Evolutionary conservation across 1,140 invertebrate species (phyloP), one percentile per base, ranked within the genome.

Genomic region (Bombus pascuorum): DNA sequence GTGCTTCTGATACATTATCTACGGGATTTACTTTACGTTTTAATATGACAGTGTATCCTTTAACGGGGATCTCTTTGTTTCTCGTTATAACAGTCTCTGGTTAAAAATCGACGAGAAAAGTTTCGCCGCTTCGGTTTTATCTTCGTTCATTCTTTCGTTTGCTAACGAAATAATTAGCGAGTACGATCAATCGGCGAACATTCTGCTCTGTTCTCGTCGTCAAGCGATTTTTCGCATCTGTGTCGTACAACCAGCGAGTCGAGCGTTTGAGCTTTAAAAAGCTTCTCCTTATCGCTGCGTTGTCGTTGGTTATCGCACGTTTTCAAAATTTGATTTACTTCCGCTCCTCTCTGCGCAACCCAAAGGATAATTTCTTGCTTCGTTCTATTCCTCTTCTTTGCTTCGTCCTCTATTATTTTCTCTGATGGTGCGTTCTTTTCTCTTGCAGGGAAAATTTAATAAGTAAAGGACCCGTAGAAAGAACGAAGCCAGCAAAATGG

Each of bases 1-100:
- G 73, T 39, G n/a, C 32, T 53, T 75, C 75, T 77, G 28, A 59
- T 9, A 42, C 65, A 13, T 78, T 66, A 78, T 42, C 57, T 65
- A 78, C 6, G 44, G 28, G 9, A 78, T 65, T 66, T 77, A 37
- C 57, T 28, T 77, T 22, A 34, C 75, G 25, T 37, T 65, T 76
- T 37, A 42, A 42, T 65, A 32, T 32, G 8, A 22, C 42, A 18
- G 8, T n/a, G 15, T 8, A 10, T 39, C 9, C 39, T 78, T 65
- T 78, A 59, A 42, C 59, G 12, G 59, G 3, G 13, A 78, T 65
- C 75, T 44, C 75, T 62, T 42, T 78, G 75, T 77, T 32, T 4
- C 57, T 65, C 57, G 75, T 65, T 42, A 42, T 32, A 77, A n/a
- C 37, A 37, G 5, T 1, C 37, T 6, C 15, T 77, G 18, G 18